Evolutionary conservation across 1,140 invertebrate genomes (phyloP), one percentile per base, ranked within the genome.

Genomic region (Musca vetustissima): DNA sequence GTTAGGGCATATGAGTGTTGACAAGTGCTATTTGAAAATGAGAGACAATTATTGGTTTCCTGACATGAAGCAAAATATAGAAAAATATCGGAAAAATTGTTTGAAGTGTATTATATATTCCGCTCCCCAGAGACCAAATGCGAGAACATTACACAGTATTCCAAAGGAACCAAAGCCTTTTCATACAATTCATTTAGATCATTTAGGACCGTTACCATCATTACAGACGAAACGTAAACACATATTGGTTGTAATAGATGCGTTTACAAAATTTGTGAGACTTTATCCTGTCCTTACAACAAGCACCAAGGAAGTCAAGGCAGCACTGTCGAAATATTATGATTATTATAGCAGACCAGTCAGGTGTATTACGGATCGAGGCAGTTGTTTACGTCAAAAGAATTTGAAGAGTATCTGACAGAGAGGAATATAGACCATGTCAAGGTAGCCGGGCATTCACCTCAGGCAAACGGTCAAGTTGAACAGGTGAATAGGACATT

Each of bases 211-310:
- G n/a, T 17, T 65, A 48, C 71, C 55, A 65, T 71, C 83, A 53
- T 25, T 71, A 9, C 14, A 2, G n/a, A n/a, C n/a, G n/a, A 64
- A 71, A 13, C 81, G 85, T 77, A 76, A 75, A 65, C 83, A 86
- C 68, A 81, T 78, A 2, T 83, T 86, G 1, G 36, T 64, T 9
- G 32, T 85, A 0, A 83, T 83, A 64, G 70, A 82, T 68, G 74
- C 78, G 53, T 79, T 80, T 22, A 72, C 66, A 49, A 71, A 71
- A 66, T 69, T 52, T 43, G 43, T 61, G 0, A 66, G 61, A 17
- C 53, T 71, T 7, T 71, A 61, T 47, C 15, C 70, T 11, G 64
- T 66, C 1, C 66, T 57, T 1, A 65, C 69, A 11, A 74, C 75
- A 15, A 70, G 65, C 28, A 64, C 72, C 14, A 76, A 75, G 43